Percentiles rank a stretch among this genome's conserved stretches.
Evolutionary conservation across 2,113 vertebrate genomes (phyloP).

Genomic region (Chroicocephalus ridibundus): DNA sequence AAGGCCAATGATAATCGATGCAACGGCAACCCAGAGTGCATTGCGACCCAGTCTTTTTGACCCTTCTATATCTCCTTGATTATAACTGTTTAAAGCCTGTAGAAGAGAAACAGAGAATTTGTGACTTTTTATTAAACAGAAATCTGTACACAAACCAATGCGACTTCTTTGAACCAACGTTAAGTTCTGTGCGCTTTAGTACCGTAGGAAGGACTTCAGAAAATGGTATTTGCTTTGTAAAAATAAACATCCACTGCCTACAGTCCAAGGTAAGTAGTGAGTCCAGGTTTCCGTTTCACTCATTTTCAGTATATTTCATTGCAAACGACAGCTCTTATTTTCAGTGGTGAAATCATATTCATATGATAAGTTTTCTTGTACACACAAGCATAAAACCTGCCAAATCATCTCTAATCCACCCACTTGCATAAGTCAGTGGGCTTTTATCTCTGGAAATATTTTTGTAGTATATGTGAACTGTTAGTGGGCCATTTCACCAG

Average conservation of each 20-base stretch:
- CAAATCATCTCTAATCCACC: background rate
- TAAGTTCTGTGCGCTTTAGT: background rate
- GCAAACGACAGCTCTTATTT: background rate
- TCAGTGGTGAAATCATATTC: background rate
- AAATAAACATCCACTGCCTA: background rate
- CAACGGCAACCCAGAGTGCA: slow-evolving; percentile 83
- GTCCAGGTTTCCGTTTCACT: background rate
- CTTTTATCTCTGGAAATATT: background rate
- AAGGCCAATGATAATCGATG: slow-evolving; percentile 83
- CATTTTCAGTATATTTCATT: background rate
- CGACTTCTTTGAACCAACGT: background rate
- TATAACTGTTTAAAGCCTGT: slow-evolving; percentile 87
- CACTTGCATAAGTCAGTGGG: background rate
- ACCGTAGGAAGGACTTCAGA: background rate
- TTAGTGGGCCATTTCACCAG: background rate
- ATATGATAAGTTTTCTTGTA: background rate
- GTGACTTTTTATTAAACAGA: background rate
- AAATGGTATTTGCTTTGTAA: background rate
- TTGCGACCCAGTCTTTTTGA: slow-evolving; percentile 80
- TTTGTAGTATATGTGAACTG: background rate
- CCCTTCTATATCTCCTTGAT: slow-evolving; percentile 83
- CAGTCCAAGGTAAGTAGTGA: background rate
- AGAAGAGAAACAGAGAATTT: slow-evolving; percentile 25
- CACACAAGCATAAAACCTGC: background rate
- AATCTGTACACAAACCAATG: background rate